A percentile compares a stretch with the other conserved stretches of the same genome.
Conservation (phyloP, 2,797 vertebrate genomes). For the Protonibea diacanthus region DNA sequence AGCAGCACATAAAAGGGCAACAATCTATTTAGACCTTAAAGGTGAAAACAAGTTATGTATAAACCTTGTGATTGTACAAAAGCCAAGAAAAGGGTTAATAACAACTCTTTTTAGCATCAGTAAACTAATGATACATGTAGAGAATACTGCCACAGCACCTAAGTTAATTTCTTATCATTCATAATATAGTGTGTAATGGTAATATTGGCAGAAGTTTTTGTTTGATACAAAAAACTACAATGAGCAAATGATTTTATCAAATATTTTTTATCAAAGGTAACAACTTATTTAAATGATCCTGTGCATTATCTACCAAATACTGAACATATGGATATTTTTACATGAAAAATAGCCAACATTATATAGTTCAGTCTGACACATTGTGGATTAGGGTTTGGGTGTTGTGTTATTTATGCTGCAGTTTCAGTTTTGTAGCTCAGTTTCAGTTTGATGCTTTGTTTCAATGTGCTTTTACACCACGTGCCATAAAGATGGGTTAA, state of each 20-base stretch:
- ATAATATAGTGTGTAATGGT: neutral
- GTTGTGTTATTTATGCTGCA: neutral
- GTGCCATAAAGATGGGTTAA: conserved; percentile 4
- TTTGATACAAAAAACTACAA: neutral
- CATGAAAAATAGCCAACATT: neutral
- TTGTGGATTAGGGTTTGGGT: conserved; percentile 1
- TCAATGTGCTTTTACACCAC: neutral
- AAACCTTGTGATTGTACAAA: neutral
- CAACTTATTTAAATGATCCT: neutral
- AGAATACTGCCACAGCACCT: neutral
- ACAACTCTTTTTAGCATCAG: neutral
- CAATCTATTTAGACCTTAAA: neutral
- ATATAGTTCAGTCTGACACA: neutral
- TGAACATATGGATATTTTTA: neutral
- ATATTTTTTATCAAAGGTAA: neutral
- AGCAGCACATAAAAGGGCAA: conserved; percentile 1
- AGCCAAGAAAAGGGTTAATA: neutral
- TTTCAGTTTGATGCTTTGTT: conserved; percentile 18
- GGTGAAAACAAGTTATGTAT: neutral
- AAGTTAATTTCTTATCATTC: neutral
- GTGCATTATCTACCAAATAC: neutral
- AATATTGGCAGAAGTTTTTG: neutral
- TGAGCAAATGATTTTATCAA: neutral
- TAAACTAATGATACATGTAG: neutral
- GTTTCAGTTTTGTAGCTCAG: conserved; percentile 24